Conservation (phyloP, 2,113 vertebrate species). For the Bos indicus region DNA sequence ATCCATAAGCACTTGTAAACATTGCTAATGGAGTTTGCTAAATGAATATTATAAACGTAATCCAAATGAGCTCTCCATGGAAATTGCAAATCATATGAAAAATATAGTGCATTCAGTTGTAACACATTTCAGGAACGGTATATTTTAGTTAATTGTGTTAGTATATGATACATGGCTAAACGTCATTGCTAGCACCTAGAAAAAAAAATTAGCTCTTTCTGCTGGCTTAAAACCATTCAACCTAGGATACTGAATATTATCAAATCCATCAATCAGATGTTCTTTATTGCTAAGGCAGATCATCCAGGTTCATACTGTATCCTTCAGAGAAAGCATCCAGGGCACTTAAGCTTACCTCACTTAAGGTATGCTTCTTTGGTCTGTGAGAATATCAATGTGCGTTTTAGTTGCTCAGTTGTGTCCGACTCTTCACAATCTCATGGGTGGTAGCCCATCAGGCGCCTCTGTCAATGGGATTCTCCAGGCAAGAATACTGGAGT, state of each 20-base stretch:
- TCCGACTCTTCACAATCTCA: not conserved
- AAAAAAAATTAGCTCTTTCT: conserved; percentile 52
- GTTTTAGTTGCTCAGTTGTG: not conserved
- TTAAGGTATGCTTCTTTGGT: not conserved
- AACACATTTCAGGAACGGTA: conserved; percentile 64
- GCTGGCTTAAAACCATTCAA: conserved; percentile 12
- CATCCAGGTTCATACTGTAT: not conserved
- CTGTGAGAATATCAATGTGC: not conserved
- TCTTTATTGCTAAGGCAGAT: not conserved
- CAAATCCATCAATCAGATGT: not conserved
- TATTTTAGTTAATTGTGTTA: conserved; percentile 74
- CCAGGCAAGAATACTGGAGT: not conserved
- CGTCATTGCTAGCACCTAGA: conserved; percentile 41
- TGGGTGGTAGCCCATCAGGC: not conserved
- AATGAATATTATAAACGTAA: conserved; percentile 78
- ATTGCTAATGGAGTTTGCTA: conserved; percentile 79
- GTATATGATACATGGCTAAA: conserved; percentile 59
- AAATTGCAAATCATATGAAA: conserved; percentile 78
- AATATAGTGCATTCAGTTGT: conserved; percentile 75
- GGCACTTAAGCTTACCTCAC: not conserved
- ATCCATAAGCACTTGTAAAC: conserved; percentile 79
- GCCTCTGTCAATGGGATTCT: not conserved
- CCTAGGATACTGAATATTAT: not conserved
- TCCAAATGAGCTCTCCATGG: conserved; percentile 77
- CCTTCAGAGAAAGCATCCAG: not conserved